Percentiles rank a stretch among this genome's conserved stretches.
Conservation (phyloP, 2,888 invertebrate species). For the Scaptomyza parva region DNA sequence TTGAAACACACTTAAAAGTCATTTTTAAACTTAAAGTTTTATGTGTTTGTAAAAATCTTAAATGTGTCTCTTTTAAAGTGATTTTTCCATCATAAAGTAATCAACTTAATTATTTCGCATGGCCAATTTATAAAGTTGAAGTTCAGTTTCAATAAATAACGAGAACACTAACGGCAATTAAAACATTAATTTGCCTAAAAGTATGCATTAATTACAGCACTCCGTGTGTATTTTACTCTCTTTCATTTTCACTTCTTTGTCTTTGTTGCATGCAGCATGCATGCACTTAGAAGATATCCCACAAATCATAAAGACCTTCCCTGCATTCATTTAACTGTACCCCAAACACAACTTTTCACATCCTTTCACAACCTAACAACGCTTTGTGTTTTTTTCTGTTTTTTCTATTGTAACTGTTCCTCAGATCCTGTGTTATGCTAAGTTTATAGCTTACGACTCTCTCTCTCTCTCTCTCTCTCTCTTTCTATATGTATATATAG, state of each 20-base stretch:
- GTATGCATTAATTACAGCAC: constrained; percentile 8
- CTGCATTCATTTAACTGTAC: constrained; percentile 8
- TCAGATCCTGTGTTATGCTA: constrained; percentile 14
- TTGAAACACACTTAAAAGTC: neutral
- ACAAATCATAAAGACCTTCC: neutral
- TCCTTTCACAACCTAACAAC: neutral
- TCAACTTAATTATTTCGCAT: neutral
- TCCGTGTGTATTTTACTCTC: too few relatives aligned
- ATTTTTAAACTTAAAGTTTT: neutral
- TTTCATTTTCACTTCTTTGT: neutral
- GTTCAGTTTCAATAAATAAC: neutral
- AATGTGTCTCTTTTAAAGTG: neutral
- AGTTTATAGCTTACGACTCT: constrained; percentile 1
- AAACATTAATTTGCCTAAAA: constrained; percentile 8
- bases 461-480: too few relatives aligned
- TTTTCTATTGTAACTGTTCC: neutral
- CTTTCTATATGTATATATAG: too few relatives aligned
- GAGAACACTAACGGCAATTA: neutral
- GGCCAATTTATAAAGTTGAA: neutral
- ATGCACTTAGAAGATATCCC: neutral
- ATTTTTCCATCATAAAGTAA: neutral
- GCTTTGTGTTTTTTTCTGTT: neutral
- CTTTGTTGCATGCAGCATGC: neutral
- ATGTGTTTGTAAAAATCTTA: too few relatives aligned
- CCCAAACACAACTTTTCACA: neutral